A percentile compares a stretch with the other conserved stretches of the same genome.
phyloP scores from a whole-genome alignment of 2,113 vertebrate species.

The Entomyzon cyanotis region DNA sequence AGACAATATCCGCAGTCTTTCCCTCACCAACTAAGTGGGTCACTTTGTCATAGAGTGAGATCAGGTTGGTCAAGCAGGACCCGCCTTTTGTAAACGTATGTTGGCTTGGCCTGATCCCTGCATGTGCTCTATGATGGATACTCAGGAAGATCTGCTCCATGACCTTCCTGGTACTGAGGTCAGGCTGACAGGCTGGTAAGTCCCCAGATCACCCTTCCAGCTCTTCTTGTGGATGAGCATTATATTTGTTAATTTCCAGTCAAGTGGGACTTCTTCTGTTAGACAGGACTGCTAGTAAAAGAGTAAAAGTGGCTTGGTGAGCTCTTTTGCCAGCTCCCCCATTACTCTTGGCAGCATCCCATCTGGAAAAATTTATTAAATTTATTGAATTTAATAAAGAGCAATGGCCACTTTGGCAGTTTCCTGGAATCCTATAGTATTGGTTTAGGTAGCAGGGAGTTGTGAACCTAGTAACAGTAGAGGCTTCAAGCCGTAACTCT shows the following conservation, averaged over 20 bases:
- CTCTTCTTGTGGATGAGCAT: neutral
- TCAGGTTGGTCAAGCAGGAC: neutral
- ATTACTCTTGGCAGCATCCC: neutral
- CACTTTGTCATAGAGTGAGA: neutral
- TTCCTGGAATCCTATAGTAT: neutral
- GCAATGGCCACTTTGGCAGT: neutral
- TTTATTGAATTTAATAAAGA: neutral
- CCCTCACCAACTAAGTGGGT: neutral
- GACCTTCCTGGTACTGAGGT: neutral
- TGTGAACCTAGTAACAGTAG: neutral
- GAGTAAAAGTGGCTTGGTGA: neutral
- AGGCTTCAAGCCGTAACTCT: neutral
- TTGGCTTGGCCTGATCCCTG: neutral
- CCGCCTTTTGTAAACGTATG: accelerated
- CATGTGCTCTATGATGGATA: neutral
- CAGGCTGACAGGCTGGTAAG: neutral
- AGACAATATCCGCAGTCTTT: neutral
- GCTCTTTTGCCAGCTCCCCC: neutral
- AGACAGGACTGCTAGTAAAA: neutral
- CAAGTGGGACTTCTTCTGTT: neutral
- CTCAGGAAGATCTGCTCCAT: neutral
- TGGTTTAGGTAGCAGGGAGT: neutral
- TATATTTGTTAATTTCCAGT: neutral
- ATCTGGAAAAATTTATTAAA: neutral
- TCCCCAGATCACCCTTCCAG: neutral